These are phyloP conservation scores for Physocephala rufipes DNA, from an alignment of 2,888 invertebrate genomes.

Conservation along the genomic window DNA sequence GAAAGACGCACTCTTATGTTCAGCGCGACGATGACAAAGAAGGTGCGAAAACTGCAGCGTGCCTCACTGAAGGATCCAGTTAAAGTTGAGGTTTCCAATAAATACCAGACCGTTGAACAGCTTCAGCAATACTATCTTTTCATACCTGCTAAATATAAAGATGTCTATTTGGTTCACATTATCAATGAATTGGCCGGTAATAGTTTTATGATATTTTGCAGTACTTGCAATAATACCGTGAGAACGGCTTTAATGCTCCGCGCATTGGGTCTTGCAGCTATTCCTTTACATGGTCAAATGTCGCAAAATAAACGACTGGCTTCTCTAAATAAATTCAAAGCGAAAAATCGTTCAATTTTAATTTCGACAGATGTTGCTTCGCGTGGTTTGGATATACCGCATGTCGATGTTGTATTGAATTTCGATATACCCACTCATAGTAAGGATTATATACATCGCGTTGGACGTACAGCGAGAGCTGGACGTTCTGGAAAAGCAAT, in stretches of 20 bases:
- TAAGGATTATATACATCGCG: conserved; percentile 98
- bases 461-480: conserved; percentile 95
- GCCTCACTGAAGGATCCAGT: conserved; percentile 95
- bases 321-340: conserved; percentile 95
- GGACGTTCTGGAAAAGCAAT: conserved; percentile 93
- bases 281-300: conserved; percentile 99
- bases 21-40: conserved; percentile 99
- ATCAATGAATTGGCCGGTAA: conserved; percentile 95
- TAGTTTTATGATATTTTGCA: conserved; percentile 96
- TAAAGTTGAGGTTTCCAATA: conserved; percentile 94
- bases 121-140: conserved; percentile 94
- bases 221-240: conserved; percentile 92
- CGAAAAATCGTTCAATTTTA: conserved; percentile 90
- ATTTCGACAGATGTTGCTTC: conserved; percentile 99
- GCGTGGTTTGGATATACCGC: conserved; percentile 97
- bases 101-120: conserved; percentile 98
- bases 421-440: conserved; percentile 98
- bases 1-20: conserved; percentile 93
- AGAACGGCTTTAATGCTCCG: conserved; percentile 88
- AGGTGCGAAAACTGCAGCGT: conserved; percentile 93
- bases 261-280: conserved; percentile 90
- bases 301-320: conserved; percentile 96
- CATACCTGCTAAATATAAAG: conserved; percentile 96
- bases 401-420: conserved; percentile 97
- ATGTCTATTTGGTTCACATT: conserved; percentile 94